Conservation (phyloP, 2,797 vertebrate species). For the Labeo calbasu region DNA sequence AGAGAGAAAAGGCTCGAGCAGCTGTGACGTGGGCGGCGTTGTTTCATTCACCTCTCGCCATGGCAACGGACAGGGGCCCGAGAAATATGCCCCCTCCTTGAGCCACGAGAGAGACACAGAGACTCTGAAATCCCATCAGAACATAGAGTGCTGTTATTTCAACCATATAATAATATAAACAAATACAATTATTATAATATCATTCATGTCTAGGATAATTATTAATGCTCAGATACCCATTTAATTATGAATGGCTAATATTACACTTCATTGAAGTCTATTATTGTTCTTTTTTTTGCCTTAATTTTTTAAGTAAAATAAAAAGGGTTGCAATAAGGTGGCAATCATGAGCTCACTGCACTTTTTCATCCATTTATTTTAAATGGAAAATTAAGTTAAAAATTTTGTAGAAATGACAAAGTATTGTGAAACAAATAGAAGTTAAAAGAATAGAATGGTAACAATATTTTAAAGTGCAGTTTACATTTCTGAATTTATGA, state of each 20-base stretch:
- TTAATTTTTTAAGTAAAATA: neutral
- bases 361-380: neutral
- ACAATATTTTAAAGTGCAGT: neutral
- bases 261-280: neutral
- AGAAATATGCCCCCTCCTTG: slow-evolving; percentile 91
- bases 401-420: neutral
- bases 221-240: neutral
- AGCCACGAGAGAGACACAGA: slow-evolving; percentile 69
- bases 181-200: neutral
- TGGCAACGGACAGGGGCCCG: slow-evolving; percentile 91
- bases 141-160: slow-evolving; percentile 2
- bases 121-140: slow-evolving; percentile 21
- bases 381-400: neutral
- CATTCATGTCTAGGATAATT: neutral
- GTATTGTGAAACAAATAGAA: neutral
- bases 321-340: neutral
- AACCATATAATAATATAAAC: neutral
- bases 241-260: neutral
- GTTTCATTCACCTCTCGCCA: slow-evolving; percentile 90
- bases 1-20: slow-evolving; percentile 82
- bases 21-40: slow-evolving; percentile 90
- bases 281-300: neutral
- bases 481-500: neutral
- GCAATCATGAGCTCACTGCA: neutral
- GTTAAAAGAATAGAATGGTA: neutral